Evolutionary conservation across 2,888 invertebrate species (phyloP), one percentile per base, ranked within the genome.

Genomic region (Agrochola circellaris): DNA sequence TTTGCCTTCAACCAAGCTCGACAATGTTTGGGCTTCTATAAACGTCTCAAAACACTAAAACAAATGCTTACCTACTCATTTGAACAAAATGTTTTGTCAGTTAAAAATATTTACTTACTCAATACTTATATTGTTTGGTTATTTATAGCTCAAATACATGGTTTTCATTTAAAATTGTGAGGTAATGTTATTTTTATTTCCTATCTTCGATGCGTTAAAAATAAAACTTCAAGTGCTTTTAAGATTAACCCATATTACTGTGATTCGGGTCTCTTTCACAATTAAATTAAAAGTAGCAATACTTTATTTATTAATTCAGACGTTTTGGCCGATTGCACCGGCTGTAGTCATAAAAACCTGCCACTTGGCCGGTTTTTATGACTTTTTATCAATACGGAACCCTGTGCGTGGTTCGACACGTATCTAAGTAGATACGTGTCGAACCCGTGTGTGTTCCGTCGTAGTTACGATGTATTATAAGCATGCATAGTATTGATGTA

Each of bases 21-120:
- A 96, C 86, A 95, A 93, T 77, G 91, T 96, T 68, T 96, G 96
- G 96, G 90, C 94, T 60, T 90, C 94, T 56, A 93, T 96, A 66
- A 96, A 95, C 77, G 91, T 95, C 62, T 94, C 96, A 75, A 95
- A 96, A 82, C 95, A 96, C 87, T 95, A 91, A 91, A 71, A 84
- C 71, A 58, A 56, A 61, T 68, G 48, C 56, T 65, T 34, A n/a
- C n/a, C n/a, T n/a, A 58, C 6, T 48, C 56, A 60, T 56, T 48
- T 62, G 11, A 73, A 74, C 73, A 72, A 77, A 67, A 69, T 69
- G 64, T 64, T 78, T 61, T 75, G 62, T 48, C 61, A 62, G n/a
- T 67, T 30, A 38, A 67, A 81, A 79, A 56, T 64, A 82, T 26
- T 30, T 65, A 56, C 26, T 51, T 61, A 56, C 11, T 56, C 23